A percentile compares a stretch with the other conserved stretches of the same genome.
Evolutionary conservation across 1,140 invertebrate species (phyloP).

Genomic region (Temnothorax nylanderi): DNA sequence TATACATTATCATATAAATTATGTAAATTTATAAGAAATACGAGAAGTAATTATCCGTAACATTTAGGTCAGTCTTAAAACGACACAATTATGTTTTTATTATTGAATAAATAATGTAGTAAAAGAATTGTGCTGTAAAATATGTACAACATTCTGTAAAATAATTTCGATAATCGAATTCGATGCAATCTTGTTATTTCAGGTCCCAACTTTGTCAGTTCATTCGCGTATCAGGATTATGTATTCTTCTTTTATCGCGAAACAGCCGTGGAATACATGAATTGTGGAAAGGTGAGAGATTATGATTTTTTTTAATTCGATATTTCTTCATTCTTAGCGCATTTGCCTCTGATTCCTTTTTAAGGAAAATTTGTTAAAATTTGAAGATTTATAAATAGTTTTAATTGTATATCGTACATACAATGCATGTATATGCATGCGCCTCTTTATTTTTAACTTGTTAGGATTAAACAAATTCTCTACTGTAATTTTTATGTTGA

Average conservation of each 20-base stretch:
- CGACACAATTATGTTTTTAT: background rate
- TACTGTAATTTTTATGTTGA: background rate
- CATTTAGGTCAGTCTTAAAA: background rate
- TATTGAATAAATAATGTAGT: background rate
- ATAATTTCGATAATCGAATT: background rate
- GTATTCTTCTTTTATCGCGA: constrained; percentile 99
- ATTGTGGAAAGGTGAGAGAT: constrained; percentile 94
- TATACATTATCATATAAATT: constrained; percentile 9
- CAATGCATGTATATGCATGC: background rate
- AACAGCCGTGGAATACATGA: constrained; percentile 97
- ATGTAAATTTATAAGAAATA: constrained; percentile 17
- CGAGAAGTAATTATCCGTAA: background rate
- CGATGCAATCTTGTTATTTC: constrained; percentile 78
- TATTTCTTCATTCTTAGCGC: background rate
- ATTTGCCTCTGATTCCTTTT: background rate
- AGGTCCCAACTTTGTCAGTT: constrained; percentile 97
- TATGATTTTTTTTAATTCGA: background rate
- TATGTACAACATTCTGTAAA: background rate
- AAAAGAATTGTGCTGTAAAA: background rate
- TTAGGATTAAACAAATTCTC: background rate
- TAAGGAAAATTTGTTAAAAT: background rate
- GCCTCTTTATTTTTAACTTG: background rate
- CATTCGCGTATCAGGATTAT: constrained; percentile 95
- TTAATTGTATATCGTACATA: background rate
- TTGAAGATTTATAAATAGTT: background rate